Evolutionary conservation across 1,140 invertebrate genomes (phyloP), one percentile per base, ranked within the genome.

Genomic region (Rhynchophorus ferrugineus): DNA sequence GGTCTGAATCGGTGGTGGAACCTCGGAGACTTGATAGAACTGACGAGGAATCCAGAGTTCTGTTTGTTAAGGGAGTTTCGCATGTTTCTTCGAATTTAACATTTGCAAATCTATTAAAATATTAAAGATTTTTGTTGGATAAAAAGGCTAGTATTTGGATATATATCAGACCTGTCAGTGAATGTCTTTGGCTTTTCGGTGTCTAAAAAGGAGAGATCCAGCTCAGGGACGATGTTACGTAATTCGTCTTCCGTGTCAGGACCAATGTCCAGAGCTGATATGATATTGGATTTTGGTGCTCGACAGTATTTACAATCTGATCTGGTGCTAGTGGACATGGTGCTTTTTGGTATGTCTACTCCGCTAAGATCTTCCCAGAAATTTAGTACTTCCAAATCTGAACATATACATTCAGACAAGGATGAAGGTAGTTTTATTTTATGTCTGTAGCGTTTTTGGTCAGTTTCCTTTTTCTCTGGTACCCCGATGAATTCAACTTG

Each of bases 401-500:
- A 54, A 33, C 43, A 45, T 36, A 22, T 20, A 34, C 42, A 47
- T 13, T 14, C 1, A 11, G n/a, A 44, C 3, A 35, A 13, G 5
- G 17, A 37, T 7, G 34, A 16, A 5, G 2, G 16, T 35, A 33
- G 14, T n/a, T 36, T 44, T 18, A 37, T 8, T 22, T 42, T 43
- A 2, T 54, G 19, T 44, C 33, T 24, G 2, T 44, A 22, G 39
- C 49, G 38, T 44, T 46, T 45, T 17, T 49, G 21, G 6, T 36
- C 9, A 11, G 46, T 21, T 19, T 5, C 14, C 18, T 21, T 2
- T 14, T 33, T 18, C 9, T 48, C 9, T 14, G 47, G 29, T 9
- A 59, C 13, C 3, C 57, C 53, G 19, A 53, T 44, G 17, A 59
- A 53, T 37, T 59, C 57, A 18, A 56, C 53, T 13, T 34, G 44